phyloP scores from a whole-genome alignment of 2,797 vertebrate species.

The Phrynocephalus vlangalii region DNA sequence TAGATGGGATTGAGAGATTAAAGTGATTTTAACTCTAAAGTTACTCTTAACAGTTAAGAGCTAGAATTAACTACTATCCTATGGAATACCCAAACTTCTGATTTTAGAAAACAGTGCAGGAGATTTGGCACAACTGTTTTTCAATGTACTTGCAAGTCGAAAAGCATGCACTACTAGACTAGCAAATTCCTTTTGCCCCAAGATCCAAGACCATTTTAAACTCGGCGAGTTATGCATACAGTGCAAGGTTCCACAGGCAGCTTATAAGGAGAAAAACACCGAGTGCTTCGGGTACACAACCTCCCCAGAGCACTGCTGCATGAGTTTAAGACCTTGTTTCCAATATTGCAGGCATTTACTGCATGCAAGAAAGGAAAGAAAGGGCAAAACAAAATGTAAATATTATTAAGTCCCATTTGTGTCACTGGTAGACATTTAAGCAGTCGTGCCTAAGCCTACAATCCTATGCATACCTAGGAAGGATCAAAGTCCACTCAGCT shows the following conservation, averaged over 20 bases:
- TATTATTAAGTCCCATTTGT: slow-evolving; percentile 8
- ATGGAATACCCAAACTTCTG: not conserved
- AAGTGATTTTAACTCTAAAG: not conserved
- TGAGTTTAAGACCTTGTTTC: not conserved
- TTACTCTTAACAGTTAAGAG: slow-evolving; percentile 3
- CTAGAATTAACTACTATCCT: not conserved
- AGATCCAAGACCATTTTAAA: not conserved
- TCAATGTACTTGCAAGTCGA: not conserved
- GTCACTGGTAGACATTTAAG: not conserved
- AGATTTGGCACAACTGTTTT: slow-evolving; percentile 14
- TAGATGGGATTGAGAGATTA: not conserved
- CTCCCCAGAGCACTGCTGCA: not conserved
- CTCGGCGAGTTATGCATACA: not conserved
- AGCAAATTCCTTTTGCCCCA: not conserved
- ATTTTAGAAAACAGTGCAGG: not conserved
- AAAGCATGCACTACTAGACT: not conserved
- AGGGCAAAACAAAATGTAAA: not conserved
- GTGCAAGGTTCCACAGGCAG: not conserved
- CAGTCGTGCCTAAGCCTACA: not conserved
- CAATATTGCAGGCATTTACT: not conserved
- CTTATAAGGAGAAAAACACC: not conserved
- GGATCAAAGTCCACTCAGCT: not conserved
- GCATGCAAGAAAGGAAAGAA: not conserved
- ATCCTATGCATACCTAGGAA: not conserved
- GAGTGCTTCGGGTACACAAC: not conserved